A percentile compares a stretch with the other conserved stretches of the same genome.
Conservation (phyloP, 2,113 vertebrate species). For the Bagarius yarrelli region DNA sequence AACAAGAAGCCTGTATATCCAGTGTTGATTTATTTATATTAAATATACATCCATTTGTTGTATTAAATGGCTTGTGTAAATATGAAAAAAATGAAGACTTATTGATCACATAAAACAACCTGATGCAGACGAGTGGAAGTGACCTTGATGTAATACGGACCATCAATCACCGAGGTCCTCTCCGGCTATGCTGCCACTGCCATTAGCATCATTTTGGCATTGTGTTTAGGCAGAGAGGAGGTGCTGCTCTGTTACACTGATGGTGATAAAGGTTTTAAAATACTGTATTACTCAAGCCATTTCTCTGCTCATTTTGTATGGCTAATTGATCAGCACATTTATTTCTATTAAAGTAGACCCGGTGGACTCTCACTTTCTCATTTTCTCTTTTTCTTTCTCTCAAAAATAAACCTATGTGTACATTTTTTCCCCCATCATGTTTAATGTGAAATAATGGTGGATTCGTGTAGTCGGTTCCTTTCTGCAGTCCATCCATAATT, state of each 20-base stretch:
- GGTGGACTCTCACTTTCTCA: background rate
- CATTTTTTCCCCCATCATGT: background rate
- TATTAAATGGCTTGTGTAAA: background rate
- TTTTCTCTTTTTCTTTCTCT: background rate
- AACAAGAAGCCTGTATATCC: background rate
- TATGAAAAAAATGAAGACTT: slow-evolving; percentile 42
- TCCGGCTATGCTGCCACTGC: slow-evolving; percentile 70
- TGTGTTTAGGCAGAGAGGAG: slow-evolving; percentile 64
- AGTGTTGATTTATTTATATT: background rate
- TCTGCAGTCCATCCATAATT: slow-evolving; percentile 52
- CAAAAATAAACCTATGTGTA: slow-evolving; percentile 8
- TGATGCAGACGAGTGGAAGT: slow-evolving; percentile 72
- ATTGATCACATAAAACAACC: slow-evolving; percentile 74
- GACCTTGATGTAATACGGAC: slow-evolving; percentile 76
- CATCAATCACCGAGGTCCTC: slow-evolving; percentile 71
- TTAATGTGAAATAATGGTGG: slow-evolving; percentile 6
- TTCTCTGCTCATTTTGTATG: slow-evolving; percentile 64
- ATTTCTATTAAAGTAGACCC: slow-evolving; percentile 46
- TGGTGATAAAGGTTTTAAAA: slow-evolving; percentile 66
- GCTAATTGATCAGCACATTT: slow-evolving; percentile 58
- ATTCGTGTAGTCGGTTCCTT: slow-evolving; percentile 48
- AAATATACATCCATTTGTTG: background rate
- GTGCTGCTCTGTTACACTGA: slow-evolving; percentile 59
- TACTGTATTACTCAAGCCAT: slow-evolving; percentile 58
- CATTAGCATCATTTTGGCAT: slow-evolving; percentile 72